Evolutionary conservation across 1,140 invertebrate species (phyloP).

Genomic region (Drosophila arizonae): DNA sequence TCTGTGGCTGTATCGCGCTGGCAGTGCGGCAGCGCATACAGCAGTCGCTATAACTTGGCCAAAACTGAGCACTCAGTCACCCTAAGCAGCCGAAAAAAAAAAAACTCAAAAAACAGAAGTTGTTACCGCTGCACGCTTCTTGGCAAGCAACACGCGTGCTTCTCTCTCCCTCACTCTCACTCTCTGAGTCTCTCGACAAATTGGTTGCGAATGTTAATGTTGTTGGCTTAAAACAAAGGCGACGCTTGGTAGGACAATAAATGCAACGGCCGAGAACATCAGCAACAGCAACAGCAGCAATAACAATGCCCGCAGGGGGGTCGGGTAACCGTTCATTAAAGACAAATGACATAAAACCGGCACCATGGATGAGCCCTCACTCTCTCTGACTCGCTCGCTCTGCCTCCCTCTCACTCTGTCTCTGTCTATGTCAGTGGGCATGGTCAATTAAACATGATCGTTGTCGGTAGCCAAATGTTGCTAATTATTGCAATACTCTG

Average conservation of each 20-base stretch:
- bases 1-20: too few species aligned
- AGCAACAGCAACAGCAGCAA: slow-evolving; percentile 9
- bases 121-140: slow-evolving; percentile 9
- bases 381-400: neutral
- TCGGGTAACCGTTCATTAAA: slow-evolving; percentile 69
- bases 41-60: neutral
- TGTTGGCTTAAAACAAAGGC: slow-evolving; percentile 73
- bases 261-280: slow-evolving; percentile 36
- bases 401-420: neutral
- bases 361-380: slow-evolving; percentile 16
- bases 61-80: too few species aligned
- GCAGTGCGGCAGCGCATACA: neutral
- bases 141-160: slow-evolving; percentile 28
- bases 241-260: slow-evolving; percentile 66
- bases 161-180: slow-evolving; percentile 29
- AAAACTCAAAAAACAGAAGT: too few species aligned
- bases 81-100: too few species aligned
- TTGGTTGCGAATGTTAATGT: slow-evolving; percentile 64
- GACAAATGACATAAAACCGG: slow-evolving; percentile 71
- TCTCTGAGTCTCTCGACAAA: slow-evolving; percentile 47
- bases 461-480: slow-evolving; percentile 62
- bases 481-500: slow-evolving; percentile 58
- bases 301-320: slow-evolving; percentile 25
- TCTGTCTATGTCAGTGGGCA: slow-evolving; percentile 21
- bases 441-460: slow-evolving; percentile 80